A percentile compares a stretch with the other conserved stretches of the same genome.
Evolutionary conservation across 2,797 vertebrate genomes (phyloP).

Genomic region (Otolemur crassicaudatus): DNA sequence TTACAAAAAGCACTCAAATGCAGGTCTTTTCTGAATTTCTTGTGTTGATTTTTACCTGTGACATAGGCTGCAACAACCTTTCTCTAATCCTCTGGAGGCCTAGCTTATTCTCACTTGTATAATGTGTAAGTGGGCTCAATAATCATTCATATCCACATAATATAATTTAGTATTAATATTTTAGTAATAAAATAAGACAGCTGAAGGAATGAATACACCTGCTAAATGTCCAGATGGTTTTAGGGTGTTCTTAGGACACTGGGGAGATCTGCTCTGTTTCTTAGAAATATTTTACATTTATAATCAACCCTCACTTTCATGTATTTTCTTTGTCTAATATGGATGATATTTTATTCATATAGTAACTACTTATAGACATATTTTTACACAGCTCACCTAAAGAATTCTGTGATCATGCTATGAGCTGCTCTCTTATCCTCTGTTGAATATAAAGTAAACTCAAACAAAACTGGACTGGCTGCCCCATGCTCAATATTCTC

Average conservation of each 20-base stretch:
- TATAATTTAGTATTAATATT: not conserved
- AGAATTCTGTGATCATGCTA: not conserved
- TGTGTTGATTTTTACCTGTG: not conserved
- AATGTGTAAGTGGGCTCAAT: not conserved
- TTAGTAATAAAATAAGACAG: conserved; percentile 6
- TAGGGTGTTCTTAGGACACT: not conserved
- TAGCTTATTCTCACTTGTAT: not conserved
- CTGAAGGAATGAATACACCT: not conserved
- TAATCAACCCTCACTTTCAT: not conserved
- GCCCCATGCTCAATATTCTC: not conserved
- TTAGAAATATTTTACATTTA: conserved; percentile 25
- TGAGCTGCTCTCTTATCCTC: not conserved
- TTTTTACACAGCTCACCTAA: not conserved
- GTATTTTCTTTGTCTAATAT: not conserved
- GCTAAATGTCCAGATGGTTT: conserved; percentile 13
- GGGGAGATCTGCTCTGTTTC: not conserved
- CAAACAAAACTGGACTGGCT: conserved; percentile 20
- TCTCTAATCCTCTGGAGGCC: not conserved
- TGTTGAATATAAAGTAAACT: conserved; percentile 40
- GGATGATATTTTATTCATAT: not conserved
- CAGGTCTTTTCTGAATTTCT: not conserved
- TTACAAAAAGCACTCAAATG: not conserved
- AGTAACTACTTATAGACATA: not conserved
- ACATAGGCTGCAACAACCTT: not conserved
- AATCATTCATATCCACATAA: not conserved